phyloP scores from a whole-genome alignment of 2,888 invertebrate genomes.

The Eremobia ochroleuca region DNA sequence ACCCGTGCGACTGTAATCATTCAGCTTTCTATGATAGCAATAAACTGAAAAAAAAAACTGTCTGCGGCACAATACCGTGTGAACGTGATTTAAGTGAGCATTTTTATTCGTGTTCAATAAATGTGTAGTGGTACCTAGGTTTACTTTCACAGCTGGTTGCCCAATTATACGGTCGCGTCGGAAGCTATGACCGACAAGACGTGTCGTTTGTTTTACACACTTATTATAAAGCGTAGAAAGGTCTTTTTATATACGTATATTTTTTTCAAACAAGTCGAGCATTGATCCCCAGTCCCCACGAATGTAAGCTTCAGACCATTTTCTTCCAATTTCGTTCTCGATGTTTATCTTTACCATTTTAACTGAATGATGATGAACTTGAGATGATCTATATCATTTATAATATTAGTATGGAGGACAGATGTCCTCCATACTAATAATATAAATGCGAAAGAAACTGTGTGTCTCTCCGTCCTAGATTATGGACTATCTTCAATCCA shows the following conservation, averaged over 20 bases:
- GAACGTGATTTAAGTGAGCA: background rate
- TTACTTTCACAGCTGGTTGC: conserved; percentile 42
- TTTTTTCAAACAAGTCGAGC: background rate
- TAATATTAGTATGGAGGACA: no score
- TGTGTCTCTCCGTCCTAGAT: background rate
- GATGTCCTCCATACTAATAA: background rate
- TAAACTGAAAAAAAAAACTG: background rate
- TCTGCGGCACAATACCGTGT: background rate
- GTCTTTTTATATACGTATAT: background rate
- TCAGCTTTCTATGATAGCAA: background rate
- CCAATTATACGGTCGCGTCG: conserved; percentile 28
- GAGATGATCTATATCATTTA: background rate
- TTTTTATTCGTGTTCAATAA: conserved; percentile 40
- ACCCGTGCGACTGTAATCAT: background rate
- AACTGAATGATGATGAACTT: background rate
- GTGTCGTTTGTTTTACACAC: conserved; percentile 21
- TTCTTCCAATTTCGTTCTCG: background rate
- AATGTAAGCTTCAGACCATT: background rate
- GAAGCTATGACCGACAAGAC: conserved; percentile 15
- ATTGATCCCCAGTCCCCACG: background rate
- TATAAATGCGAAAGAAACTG: background rate
- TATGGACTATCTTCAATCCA: no score
- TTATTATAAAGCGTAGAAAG: background rate
- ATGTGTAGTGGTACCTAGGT: conserved; percentile 1
- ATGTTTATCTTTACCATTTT: background rate